phyloP scores from a whole-genome alignment of 1,140 invertebrate species.

The Marisa cornuarietis region DNA sequence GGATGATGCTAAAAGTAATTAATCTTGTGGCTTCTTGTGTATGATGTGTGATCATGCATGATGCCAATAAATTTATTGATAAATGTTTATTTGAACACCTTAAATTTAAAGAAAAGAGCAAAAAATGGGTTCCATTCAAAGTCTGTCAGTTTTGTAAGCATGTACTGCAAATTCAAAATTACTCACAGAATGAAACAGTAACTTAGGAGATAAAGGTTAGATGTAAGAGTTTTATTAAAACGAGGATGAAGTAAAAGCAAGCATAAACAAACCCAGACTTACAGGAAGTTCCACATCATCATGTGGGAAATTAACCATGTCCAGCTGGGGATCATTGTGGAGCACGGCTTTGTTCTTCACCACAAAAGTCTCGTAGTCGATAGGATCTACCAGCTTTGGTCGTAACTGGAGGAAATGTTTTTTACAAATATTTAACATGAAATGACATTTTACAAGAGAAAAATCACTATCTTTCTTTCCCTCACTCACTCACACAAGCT shows the following conservation, averaged over 20 bases:
- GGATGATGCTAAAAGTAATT: too few species aligned
- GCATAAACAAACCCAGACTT: slow-evolving; percentile 31
- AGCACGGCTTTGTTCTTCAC: slow-evolving; percentile 89
- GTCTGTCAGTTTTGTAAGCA: not conserved
- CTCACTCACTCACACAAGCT: not conserved
- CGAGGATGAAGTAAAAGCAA: not conserved
- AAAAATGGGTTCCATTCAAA: too few species aligned
- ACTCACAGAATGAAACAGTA: not conserved
- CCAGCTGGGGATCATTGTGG: slow-evolving; percentile 91
- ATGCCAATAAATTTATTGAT: too few species aligned
- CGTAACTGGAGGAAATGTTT: slow-evolving; percentile 74
- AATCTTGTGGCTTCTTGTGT: too few species aligned
- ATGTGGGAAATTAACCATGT: slow-evolving; percentile 86
- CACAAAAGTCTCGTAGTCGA: slow-evolving; percentile 91
- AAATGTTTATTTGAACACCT: too few species aligned
- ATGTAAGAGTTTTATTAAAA: not conserved
- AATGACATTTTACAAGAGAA: not conserved
- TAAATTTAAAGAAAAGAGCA: too few species aligned
- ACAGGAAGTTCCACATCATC: slow-evolving; percentile 79
- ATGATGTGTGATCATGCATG: too few species aligned
- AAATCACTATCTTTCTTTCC: not conserved
- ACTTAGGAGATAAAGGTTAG: not conserved
- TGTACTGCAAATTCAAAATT: not conserved
- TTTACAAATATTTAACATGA: not conserved
- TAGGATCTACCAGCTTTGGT: slow-evolving; percentile 80